Evolutionary conservation across 2,113 vertebrate genomes (phyloP), one percentile per base, ranked within the genome.

Genomic region (Notechis scutatus): DNA sequence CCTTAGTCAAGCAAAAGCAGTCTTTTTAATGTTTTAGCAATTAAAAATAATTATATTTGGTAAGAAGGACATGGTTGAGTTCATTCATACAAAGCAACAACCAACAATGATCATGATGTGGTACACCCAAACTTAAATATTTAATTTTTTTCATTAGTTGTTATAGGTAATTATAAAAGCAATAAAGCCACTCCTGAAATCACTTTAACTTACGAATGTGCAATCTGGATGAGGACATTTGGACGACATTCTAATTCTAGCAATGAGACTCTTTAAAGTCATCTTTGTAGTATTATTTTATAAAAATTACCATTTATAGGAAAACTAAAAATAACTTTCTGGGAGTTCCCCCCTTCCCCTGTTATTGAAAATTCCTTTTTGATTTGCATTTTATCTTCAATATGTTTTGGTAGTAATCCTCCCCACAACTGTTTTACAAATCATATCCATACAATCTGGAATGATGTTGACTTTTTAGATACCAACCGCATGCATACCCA

Each of bases 361-460:
- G 20, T 81, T 81, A 20, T 39, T 39, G n/a, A 39, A 81, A 81
- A 21, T 81, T 81, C n/a, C 2, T 39, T 39, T 74, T 81, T 81
- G 34, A 39, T 20, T 81, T 39, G 39, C 69, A 2, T 81, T 81
- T 81, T 81, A 39, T 81, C n/a, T 39, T 39, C 15, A 0, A 1
- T 39, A 81, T 81, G n/a, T 81, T 81, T 59, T 81, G 34, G 3
- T 69, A 90, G 29, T 94, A 4, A 88, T 94, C 95, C 95, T 94
- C 94, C 94, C 2, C 92, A 90, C 59, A 92, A 89, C 85, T 39
- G 87, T 90, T 93, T 92, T 94, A 94, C 91, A 96, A 95, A 94
- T 93, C 91, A 95, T 93, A 95, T 93, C 88, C 81, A 61, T 93
- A 56, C 61, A 92, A 93, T 93, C 93, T 95, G 95, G 94, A 90